Base-by-base conservation (phyloP, 2,888 invertebrate species). In the Amaurobius ferox region DNA sequence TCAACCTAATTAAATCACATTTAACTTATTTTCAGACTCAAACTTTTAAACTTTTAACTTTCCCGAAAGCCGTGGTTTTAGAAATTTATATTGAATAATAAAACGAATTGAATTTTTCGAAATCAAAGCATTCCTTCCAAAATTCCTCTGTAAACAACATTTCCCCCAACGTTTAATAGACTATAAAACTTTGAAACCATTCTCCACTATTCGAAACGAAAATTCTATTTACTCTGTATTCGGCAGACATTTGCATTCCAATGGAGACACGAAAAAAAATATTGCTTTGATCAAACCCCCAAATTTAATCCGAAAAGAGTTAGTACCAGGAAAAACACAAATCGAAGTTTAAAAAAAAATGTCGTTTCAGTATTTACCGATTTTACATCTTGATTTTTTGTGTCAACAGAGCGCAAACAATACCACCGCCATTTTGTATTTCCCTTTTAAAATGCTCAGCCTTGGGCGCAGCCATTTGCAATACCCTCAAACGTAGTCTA, bases 221-320 rank as follows among this genome's bases (percentile, higher is more conserved):
- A 61, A 61, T 70, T 44, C 81, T 81, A 71, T 81, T 81, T 68
- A 68, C 40, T 35, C 28, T 55, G 62, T 64, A 62, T 64, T 68
- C 70, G 16, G 28, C 28, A 55, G 72, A 79, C 67, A 76, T 81
- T 81, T 76, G 64, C 70, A 81, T 76, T 76, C 81, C 76, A 48
- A 70, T 62, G n/a, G 61, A 23, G 61, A 19, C 28, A 39, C 28
- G 13, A 35, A 19, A 28, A 73, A 55, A 66, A 72, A 76, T 61
- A 66, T 28, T 44, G 40, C 71, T 44, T 55, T 77, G 77, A 77
- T 83, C 71, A 55, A 71, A 71, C 77, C 77, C 72, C 13, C 28
- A 83, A 73, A 83, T 83, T 83, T 83, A 81, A 83, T 83, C 77
- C 77, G 55, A 44, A 77, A 64, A 39, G 76, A 83, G 77, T 66